Conservation (phyloP, 2,888 invertebrate genomes). For the Calameuta filiformis region DNA sequence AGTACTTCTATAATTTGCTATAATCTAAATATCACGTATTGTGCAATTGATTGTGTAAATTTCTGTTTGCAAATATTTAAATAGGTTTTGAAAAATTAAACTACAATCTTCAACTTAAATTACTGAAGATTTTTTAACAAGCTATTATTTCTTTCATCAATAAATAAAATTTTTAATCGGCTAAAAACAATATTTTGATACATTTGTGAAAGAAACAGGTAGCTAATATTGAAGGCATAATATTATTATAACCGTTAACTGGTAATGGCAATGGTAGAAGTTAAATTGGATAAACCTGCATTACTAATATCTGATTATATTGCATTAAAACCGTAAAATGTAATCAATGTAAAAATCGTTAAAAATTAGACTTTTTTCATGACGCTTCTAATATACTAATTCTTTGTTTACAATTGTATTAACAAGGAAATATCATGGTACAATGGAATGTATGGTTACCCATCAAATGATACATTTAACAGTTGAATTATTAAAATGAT, state of each 20-base stretch:
- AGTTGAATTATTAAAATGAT: not conserved
- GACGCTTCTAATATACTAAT: not conserved
- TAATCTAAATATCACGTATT: not conserved
- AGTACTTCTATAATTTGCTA: too few species aligned
- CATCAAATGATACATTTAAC: not conserved
- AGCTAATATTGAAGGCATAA: not conserved
- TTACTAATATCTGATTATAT: not conserved
- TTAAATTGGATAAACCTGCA: not conserved
- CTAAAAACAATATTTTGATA: not conserved
- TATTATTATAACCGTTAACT: not conserved
- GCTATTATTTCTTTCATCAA: not conserved
- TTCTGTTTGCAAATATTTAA: not conserved
- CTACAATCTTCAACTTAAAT: not conserved
- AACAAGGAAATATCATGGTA: not conserved
- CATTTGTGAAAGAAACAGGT: not conserved
- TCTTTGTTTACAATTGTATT: not conserved
- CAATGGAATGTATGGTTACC: not conserved
- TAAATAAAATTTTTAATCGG: not conserved
- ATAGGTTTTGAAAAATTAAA: not conserved
- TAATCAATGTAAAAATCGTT: not conserved
- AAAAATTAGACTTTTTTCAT: not conserved
- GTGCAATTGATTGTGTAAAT: not conserved
- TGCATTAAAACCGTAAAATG: not conserved
- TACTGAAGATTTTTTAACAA: not conserved
- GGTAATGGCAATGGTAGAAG: not conserved